Percentiles rank a stretch among this genome's conserved stretches.
Evolutionary conservation across 2,888 invertebrate species (phyloP).

Genomic region (Cetonia aurata): DNA sequence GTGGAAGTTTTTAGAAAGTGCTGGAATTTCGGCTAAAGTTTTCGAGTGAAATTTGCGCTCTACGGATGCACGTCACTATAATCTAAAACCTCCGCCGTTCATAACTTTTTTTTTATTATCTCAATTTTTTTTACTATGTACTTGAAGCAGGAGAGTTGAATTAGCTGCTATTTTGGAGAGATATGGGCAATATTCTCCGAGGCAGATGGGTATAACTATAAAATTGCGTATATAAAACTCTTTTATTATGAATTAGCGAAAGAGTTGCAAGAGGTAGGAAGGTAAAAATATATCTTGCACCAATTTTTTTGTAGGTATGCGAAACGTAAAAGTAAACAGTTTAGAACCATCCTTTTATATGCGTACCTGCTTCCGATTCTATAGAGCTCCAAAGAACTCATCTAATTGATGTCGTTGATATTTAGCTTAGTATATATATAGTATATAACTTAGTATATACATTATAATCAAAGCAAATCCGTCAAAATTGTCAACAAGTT

Average conservation of each 20-base stretch:
- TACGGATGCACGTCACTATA: constrained; percentile 16
- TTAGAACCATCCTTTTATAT: too few species aligned
- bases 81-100: constrained; percentile 12
- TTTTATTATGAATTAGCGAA: constrained; percentile 11
- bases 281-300: too few species aligned
- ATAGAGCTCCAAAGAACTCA: too few species aligned
- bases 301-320: too few species aligned
- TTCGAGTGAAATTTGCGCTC: constrained; percentile 28
- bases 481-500: too few species aligned
- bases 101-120: constrained; percentile 20
- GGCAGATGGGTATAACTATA: background rate
- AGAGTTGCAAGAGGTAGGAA: too few species aligned
- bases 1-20: constrained; percentile 33
- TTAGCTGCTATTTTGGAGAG: constrained; percentile 2
- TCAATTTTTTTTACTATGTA: background rate
- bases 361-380: too few species aligned
- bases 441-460: too few species aligned
- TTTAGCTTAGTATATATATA: too few species aligned
- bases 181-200: background rate
- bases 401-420: too few species aligned
- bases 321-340: too few species aligned
- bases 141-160: constrained; percentile 2
- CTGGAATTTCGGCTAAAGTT: constrained; percentile 33
- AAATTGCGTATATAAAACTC: background rate
- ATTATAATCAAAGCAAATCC: too few species aligned